Evolutionary conservation across 2,888 invertebrate genomes (phyloP).

Genomic region (Caenorhabditis afra): DNA sequence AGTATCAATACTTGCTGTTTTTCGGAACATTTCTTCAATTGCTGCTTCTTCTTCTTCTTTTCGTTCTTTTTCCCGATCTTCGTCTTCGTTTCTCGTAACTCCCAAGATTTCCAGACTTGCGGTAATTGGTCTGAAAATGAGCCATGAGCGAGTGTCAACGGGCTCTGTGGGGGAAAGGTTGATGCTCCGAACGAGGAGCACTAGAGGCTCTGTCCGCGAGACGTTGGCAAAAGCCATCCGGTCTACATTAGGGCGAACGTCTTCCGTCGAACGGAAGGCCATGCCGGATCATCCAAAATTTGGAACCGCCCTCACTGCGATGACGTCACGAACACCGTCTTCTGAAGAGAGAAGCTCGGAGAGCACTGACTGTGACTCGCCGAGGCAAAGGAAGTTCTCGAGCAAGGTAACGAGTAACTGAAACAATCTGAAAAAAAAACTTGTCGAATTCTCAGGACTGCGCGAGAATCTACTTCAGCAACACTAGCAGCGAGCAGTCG

Average conservation of each 20-base stretch:
- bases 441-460: conserved; percentile 28
- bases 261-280: conserved; percentile 49
- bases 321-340: conserved; percentile 29
- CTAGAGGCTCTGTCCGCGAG: conserved; percentile 58
- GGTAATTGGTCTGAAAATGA: conserved; percentile 41
- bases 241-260: conserved; percentile 58
- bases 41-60: conserved; percentile 26
- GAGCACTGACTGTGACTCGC: conserved; percentile 45
- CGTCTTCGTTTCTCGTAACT: too few relatives aligned
- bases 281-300: conserved; percentile 40
- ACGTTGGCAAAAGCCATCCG: conserved; percentile 62
- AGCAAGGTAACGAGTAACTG: too few relatives aligned
- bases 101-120: conserved; percentile 27
- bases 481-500: conserved; percentile 41
- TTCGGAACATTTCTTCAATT: conserved; percentile 25
- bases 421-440: conserved; percentile 1
- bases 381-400: conserved; percentile 19
- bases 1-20: conserved; percentile 47
- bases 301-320: conserved; percentile 49
- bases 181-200: conserved; percentile 58
- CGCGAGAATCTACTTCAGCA: conserved; percentile 47
- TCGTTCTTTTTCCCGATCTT: not conserved
- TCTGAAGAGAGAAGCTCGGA: conserved; percentile 46
- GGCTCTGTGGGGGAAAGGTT: conserved; percentile 63
- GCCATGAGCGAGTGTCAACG: conserved; percentile 61